Conservation (phyloP, 2,113 vertebrate species). For the Manacus vitellinus region DNA sequence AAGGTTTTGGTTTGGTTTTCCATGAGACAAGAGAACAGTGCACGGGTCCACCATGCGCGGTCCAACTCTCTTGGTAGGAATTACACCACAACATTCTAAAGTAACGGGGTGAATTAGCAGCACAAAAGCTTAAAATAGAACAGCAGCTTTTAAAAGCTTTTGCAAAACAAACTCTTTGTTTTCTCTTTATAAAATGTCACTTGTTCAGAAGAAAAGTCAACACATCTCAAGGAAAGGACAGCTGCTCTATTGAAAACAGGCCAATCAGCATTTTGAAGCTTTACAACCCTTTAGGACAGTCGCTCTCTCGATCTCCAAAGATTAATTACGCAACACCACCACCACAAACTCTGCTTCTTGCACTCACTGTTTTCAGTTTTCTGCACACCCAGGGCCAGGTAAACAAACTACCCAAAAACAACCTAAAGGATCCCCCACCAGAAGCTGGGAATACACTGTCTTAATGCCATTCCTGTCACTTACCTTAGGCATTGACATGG, state of each 20-base stretch:
- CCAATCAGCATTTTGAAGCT: not conserved
- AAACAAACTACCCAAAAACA: not conserved
- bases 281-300: not conserved
- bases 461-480: not conserved
- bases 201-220: not conserved
- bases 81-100: rapidly evolving
- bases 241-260: not conserved
- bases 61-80: not conserved
- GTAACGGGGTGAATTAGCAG: not conserved
- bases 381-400: not conserved
- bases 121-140: not conserved
- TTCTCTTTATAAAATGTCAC: not conserved
- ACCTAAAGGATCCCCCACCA: not conserved
- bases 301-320: not conserved
- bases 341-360: not conserved
- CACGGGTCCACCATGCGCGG: rapidly evolving
- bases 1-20: not conserved
- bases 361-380: not conserved
- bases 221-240: not conserved
- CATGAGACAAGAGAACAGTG: not conserved
- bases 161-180: not conserved
- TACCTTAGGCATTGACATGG: not conserved
- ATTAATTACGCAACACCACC: not conserved
- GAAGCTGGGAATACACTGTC: not conserved
- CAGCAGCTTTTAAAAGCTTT: not conserved